Evolutionary conservation across 2,113 vertebrate genomes (phyloP), one percentile per base, ranked within the genome.

Genomic region (Baryphthengus martii): DNA sequence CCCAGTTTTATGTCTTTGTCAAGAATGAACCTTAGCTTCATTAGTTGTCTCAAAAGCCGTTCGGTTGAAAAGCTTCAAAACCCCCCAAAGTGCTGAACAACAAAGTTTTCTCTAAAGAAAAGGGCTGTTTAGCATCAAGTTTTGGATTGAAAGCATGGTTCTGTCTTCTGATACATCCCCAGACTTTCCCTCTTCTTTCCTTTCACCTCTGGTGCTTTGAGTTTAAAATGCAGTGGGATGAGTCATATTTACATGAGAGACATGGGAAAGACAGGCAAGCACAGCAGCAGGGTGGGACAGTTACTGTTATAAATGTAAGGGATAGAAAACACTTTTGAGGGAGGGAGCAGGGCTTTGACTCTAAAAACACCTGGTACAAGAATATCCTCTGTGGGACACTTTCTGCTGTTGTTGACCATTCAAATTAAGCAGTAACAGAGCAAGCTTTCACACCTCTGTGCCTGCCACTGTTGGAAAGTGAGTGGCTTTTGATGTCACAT

Each of bases 181-280:
- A 58, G 28, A 16, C 10, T 15, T 63, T 39, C 10, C 11, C 6
- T 31, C 3, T 63, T 35, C 18, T 9, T 71, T 40, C 23, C 15
- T 77, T 65, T 72, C 23, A 53, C 10, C 26, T 75, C 74, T 52
- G 12, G 4, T 25, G 28, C 24, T 67, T 56, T 72, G 42, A 45
- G 13, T 47, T n/a, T 19, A 31, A 76, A 83, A 62, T 23, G 37
- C 11, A 40, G 19, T 14, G 16, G 17, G 50, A 19, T 33, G 9
- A 65, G 17, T 50, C 3, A 9, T 56, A 2, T 12, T 3, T 14
- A 19, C 0, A 4, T 8, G 40, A 63, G 19, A 55, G 35, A 13
- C 5, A 7, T 31, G 12, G 28, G 33, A 53, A 81, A 29, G 35
- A 47, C 5, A 35, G 42, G n/a, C 52, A 83, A 56, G 53, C 7